Evolutionary conservation across 2,113 vertebrate species (phyloP).

Genomic region (Trinectes maculatus): DNA sequence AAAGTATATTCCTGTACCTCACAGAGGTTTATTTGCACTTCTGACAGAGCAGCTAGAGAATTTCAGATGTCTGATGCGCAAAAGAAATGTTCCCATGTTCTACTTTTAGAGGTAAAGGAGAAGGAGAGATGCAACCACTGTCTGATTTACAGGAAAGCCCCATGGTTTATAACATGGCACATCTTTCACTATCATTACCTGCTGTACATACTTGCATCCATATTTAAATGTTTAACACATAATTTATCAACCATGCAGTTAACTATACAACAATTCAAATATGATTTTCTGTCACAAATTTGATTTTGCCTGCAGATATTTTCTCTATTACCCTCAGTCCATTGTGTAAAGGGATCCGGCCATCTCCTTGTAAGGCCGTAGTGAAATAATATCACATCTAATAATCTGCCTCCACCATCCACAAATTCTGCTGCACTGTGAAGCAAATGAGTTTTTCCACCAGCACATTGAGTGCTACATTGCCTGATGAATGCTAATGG

Average conservation of each 20-base stretch:
- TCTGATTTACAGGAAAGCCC: too few species aligned
- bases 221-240: conserved; percentile 8
- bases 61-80: conserved; percentile 29
- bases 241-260: conserved; percentile 17
- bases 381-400: conserved; percentile 27
- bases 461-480: conserved; percentile 57
- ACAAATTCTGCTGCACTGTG: conserved; percentile 59
- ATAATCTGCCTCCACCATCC: conserved; percentile 48
- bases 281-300: conserved; percentile 12
- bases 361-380: conserved; percentile 10
- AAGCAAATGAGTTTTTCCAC: conserved; percentile 66
- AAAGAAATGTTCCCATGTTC: conserved; percentile 50
- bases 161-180: background rate
- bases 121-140: background rate
- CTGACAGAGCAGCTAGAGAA: conserved; percentile 60
- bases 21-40: conserved; percentile 66
- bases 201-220: conserved; percentile 9
- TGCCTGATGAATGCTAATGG: conserved; percentile 78
- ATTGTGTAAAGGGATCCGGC: conserved; percentile 15
- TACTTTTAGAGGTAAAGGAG: conserved; percentile 34
- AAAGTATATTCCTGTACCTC: conserved; percentile 61
- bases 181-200: too few species aligned
- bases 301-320: conserved; percentile 29
- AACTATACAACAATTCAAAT: conserved; percentile 28
- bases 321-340: conserved; percentile 4